These are phyloP conservation scores for Microtus montanus DNA, from an alignment of 2,113 vertebrate species.

Conservation along the genomic window DNA sequence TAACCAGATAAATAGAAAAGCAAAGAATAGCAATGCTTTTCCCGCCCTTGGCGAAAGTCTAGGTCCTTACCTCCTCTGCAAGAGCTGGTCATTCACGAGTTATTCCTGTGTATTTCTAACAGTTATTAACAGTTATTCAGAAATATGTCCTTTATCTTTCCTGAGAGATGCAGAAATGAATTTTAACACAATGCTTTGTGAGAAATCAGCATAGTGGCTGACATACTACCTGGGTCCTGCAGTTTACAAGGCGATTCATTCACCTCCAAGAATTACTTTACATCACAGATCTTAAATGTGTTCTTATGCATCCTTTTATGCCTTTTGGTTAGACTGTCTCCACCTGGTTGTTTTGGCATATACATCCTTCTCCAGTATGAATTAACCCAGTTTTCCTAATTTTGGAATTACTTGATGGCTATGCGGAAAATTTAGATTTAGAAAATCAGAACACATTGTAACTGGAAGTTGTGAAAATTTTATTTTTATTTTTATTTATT, in stretches of 20 bases:
- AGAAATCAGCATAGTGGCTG: neutral
- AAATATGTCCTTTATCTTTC: neutral
- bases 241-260: neutral
- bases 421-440: neutral
- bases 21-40: neutral
- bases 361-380: neutral
- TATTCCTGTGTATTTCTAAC: neutral
- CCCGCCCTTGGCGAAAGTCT: neutral
- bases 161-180: neutral
- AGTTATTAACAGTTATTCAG: neutral
- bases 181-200: neutral
- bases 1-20: neutral
- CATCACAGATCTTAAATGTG: neutral
- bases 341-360: neutral
- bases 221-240: neutral
- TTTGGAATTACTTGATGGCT: constrained; percentile 4
- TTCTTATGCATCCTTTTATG: neutral
- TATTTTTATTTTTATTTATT: neutral
- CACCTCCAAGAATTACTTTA: neutral
- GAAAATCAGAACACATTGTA: neutral
- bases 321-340: neutral
- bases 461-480: neutral
- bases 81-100: neutral
- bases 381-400: neutral
- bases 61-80: neutral